Conservation (phyloP, 2,888 invertebrate species). For the Agriopis aurantiaria region DNA sequence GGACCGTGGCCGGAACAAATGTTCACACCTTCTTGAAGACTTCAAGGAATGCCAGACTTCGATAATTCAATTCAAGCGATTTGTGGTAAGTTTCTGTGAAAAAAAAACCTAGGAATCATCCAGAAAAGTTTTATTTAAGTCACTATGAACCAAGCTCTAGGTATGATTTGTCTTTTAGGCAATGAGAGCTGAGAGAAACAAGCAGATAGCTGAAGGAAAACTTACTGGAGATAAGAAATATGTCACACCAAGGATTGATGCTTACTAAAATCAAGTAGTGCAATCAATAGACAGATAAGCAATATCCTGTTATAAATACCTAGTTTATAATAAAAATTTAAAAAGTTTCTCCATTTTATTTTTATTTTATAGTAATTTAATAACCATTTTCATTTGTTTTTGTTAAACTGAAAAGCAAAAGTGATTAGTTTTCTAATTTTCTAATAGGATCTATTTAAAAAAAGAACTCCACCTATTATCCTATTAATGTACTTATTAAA, state of each 20-base stretch:
- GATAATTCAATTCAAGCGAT: conserved; percentile 87
- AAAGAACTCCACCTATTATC: no score
- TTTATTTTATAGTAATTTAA: conserved; percentile 14
- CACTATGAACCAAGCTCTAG: not conserved
- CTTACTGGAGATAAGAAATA: conserved; percentile 86
- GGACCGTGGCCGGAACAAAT: conserved; percentile 88
- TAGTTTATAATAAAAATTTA: conserved; percentile 35
- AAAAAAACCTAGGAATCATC: not conserved
- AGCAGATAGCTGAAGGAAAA: conserved; percentile 88
- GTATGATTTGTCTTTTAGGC: conserved; percentile 64
- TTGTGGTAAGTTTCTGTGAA: conserved; percentile 72
- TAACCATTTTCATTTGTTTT: not conserved
- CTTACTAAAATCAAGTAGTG: conserved; percentile 75
- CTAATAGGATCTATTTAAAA: no score
- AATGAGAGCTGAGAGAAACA: conserved; percentile 88
- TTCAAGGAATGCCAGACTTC: conserved; percentile 89
- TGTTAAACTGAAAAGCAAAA: not conserved
- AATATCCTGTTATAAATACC: conserved; percentile 35
- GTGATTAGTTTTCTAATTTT: not conserved
- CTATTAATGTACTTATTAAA: no score
- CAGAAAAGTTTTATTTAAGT: not conserved
- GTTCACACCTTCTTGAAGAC: conserved; percentile 88
- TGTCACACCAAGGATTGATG: conserved; percentile 87
- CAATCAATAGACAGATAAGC: conserved; percentile 26
- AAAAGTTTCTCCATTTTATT: conserved; percentile 3